These are phyloP conservation scores for Phrynocephalus versicolor DNA, from an alignment of 2,113 vertebrate genomes.

Conservation along the genomic window DNA sequence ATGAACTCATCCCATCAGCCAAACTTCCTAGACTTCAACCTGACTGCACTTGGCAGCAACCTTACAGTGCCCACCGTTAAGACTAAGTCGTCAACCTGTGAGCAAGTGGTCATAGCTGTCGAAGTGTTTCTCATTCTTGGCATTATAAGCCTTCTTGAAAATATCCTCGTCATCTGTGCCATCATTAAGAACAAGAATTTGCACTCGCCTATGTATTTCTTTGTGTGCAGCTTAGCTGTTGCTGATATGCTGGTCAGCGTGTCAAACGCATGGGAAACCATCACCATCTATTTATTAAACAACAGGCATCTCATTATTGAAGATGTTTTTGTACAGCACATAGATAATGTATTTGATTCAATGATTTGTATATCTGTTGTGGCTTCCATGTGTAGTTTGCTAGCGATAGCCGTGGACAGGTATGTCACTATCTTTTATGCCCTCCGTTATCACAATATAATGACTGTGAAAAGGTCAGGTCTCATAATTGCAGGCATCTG, in stretches of 20 bases:
- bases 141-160: slow-evolving; percentile 92
- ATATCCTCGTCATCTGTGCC: slow-evolving; percentile 90
- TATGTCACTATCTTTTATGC: slow-evolving; percentile 96
- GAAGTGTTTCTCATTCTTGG: slow-evolving; percentile 92
- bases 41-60: slow-evolving; percentile 66
- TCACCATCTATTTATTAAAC: slow-evolving; percentile 90
- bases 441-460: slow-evolving; percentile 92
- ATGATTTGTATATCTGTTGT: slow-evolving; percentile 97
- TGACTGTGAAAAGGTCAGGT: slow-evolving; percentile 85
- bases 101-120: slow-evolving; percentile 81
- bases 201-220: slow-evolving; percentile 97
- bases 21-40: slow-evolving; percentile 63
- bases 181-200: slow-evolving; percentile 94
- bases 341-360: slow-evolving; percentile 95
- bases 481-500: slow-evolving; percentile 89
- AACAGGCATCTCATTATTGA: slow-evolving; percentile 87
- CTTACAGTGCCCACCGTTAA: slow-evolving; percentile 55
- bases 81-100: slow-evolving; percentile 74
- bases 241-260: slow-evolving; percentile 95
- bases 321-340: slow-evolving; percentile 87
- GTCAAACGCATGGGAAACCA: slow-evolving; percentile 94
- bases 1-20: slow-evolving; percentile 72
- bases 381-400: slow-evolving; percentile 94
- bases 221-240: slow-evolving; percentile 92
- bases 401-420: slow-evolving; percentile 93